phyloP scores from a whole-genome alignment of 2,797 vertebrate genomes.

The Halcyon smyrnensis region DNA sequence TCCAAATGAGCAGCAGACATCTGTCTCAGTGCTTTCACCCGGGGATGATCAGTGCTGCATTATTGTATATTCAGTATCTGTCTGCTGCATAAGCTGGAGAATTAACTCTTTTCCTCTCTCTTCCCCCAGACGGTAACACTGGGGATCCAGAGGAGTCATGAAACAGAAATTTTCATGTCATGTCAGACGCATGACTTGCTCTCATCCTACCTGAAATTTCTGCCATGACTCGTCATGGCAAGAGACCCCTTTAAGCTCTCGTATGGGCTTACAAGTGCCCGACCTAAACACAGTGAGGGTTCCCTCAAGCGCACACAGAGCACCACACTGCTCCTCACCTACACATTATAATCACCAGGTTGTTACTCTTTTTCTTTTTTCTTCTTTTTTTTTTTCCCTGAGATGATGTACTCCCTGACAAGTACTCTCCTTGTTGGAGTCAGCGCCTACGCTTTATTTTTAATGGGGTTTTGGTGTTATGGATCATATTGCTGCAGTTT shows the following conservation, averaged over 20 bases:
- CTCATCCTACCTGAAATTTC: neutral
- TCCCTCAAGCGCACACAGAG: neutral
- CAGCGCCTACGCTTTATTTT: neutral
- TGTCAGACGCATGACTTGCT: neutral
- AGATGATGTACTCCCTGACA: neutral
- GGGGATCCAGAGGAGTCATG: neutral
- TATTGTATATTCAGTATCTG: neutral
- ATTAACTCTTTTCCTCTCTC: neutral
- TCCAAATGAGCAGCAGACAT: neutral
- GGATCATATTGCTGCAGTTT: neutral
- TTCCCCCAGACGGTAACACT: neutral
- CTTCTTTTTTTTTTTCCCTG: neutral
- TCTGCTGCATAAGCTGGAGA: neutral
- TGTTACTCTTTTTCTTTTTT: neutral
- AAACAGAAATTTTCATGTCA: neutral
- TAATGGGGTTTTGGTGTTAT: neutral
- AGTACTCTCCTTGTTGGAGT: neutral
- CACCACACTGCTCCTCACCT: neutral
- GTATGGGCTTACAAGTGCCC: neutral
- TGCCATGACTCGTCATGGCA: neutral
- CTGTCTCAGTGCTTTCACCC: neutral
- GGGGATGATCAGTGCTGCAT: neutral
- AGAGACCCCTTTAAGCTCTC: neutral
- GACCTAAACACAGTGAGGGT: fast-evolving
- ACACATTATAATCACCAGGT: neutral